phyloP scores from a whole-genome alignment of 2,888 invertebrate genomes.

The Mimas tiliae region DNA sequence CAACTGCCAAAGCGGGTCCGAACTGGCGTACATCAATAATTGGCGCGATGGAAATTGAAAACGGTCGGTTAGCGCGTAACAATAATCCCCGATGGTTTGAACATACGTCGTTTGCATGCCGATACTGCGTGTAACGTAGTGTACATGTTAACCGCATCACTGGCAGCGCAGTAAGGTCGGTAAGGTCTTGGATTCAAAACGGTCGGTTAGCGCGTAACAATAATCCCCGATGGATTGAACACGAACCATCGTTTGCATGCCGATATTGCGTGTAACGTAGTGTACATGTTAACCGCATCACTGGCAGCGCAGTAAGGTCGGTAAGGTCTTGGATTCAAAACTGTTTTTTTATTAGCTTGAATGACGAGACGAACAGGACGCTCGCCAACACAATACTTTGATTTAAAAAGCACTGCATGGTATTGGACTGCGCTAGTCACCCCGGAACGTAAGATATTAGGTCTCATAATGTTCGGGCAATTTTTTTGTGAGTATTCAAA shows the following conservation, averaged over 20 bases:
- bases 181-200: constrained; percentile 35
- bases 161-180: too few relatives aligned
- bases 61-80: constrained; percentile 25
- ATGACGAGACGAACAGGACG: too few relatives aligned
- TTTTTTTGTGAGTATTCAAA: too few relatives aligned
- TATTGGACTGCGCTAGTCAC: too few relatives aligned
- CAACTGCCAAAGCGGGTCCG: constrained; percentile 1
- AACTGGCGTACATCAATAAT: constrained; percentile 32
- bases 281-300: too few relatives aligned
- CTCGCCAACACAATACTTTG: too few relatives aligned
- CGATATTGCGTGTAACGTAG: background rate
- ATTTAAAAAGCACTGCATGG: too few relatives aligned
- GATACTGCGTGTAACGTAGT: background rate
- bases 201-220: constrained; percentile 20
- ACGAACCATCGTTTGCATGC: constrained; percentile 15
- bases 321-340: constrained; percentile 34
- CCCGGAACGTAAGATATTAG: too few relatives aligned
- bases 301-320: too few relatives aligned
- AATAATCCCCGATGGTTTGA: constrained; percentile 11
- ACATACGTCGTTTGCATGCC: constrained; percentile 10
- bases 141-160: too few relatives aligned
- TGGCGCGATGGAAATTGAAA: constrained; percentile 36
- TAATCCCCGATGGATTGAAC: constrained; percentile 10
- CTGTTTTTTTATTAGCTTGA: too few relatives aligned
- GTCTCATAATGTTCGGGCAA: too few relatives aligned